A percentile compares a stretch with the other conserved stretches of the same genome.
Evolutionary conservation across 2,113 vertebrate species (phyloP).

Genomic region (Antechinus flavipes): DNA sequence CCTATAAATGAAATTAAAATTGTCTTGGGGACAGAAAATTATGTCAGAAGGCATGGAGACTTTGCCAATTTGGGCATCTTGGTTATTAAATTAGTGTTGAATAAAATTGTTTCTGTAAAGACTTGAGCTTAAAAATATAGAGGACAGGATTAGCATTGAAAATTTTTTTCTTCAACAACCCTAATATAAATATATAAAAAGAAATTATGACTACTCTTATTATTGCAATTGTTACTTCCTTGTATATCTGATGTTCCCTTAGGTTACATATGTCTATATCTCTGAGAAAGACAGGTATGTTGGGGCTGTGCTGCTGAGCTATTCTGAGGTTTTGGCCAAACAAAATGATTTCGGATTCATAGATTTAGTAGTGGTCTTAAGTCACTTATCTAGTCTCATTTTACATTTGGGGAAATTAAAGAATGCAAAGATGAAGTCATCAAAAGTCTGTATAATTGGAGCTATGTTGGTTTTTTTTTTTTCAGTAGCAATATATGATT

Average conservation of each 20-base stretch:
- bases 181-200: not conserved
- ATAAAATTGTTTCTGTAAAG: not conserved
- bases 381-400: not conserved
- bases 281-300: not conserved
- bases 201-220: not conserved
- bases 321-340: not conserved
- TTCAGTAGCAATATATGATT: no score
- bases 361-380: not conserved
- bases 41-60: not conserved
- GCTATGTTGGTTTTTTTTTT: no score
- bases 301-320: not conserved
- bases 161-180: not conserved
- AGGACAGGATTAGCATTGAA: not conserved
- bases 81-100: not conserved
- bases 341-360: not conserved
- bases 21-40: not conserved
- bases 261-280: not conserved
- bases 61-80: not conserved
- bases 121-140: not conserved
- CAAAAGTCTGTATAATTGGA: no score
- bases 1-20: not conserved
- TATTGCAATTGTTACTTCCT: not conserved
- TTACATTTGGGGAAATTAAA: not conserved
- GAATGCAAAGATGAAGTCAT: not conserved
- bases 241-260: not conserved